Evolutionary conservation across 1,140 invertebrate genomes (phyloP).

Genomic region (Macrobrachium rosenbergii): DNA sequence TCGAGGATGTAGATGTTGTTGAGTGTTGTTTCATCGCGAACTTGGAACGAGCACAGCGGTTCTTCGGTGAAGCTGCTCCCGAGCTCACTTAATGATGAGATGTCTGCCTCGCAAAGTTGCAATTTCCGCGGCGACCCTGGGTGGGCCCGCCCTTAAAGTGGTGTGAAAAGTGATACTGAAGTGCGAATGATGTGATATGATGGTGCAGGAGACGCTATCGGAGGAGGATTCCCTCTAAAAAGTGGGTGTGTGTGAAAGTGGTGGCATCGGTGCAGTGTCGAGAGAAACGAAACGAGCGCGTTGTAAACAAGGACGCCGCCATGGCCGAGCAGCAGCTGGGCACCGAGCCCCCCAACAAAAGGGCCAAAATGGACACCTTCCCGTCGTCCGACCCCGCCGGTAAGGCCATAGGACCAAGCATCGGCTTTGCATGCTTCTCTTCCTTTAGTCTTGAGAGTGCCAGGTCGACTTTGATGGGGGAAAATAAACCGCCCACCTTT

Average conservation of each 20-base stretch:
- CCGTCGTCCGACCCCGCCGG: conserved; percentile 55
- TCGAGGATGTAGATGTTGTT: conserved; percentile 22
- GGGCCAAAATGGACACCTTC: conserved; percentile 57
- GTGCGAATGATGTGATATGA: conserved; percentile 46
- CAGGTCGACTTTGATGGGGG: not conserved
- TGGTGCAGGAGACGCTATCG: conserved; percentile 38
- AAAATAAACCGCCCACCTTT: not conserved
- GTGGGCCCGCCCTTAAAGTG: conserved; percentile 41
- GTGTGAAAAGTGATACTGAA: conserved; percentile 23
- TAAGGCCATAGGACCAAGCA: conserved; percentile 3
- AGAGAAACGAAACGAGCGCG: conserved; percentile 25
- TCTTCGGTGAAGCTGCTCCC: conserved; percentile 47
- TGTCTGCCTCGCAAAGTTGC: conserved; percentile 57
- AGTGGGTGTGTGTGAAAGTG: conserved; percentile 26
- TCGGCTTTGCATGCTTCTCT: not conserved
- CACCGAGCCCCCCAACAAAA: conserved; percentile 56
- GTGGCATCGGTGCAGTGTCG: conserved; percentile 38
- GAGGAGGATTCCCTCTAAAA: conserved; percentile 36
- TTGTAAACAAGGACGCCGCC: conserved; percentile 62
- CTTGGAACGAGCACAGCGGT: not conserved
- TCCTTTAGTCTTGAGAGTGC: conserved; percentile 23
- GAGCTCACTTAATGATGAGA: conserved; percentile 54
- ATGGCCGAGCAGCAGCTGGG: conserved; percentile 60
- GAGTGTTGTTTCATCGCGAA: conserved; percentile 6
- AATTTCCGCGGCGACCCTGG: conserved; percentile 53